Conservation (phyloP, 2,888 invertebrate genomes). For the Sphaerophoria rueppellii region DNA sequence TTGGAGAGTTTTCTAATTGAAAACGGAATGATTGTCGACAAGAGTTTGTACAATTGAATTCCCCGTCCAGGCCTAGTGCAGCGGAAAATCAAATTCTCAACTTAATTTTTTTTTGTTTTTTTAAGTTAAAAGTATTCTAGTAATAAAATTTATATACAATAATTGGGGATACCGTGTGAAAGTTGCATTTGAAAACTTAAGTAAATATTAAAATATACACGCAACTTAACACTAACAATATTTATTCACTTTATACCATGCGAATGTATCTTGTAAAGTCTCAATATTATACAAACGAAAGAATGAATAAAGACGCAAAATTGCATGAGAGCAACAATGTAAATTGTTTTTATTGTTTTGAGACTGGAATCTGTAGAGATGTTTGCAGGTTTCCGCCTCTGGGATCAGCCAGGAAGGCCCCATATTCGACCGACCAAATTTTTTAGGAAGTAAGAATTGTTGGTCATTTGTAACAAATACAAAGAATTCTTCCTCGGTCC, state of each 20-base stretch:
- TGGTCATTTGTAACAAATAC: too few relatives aligned
- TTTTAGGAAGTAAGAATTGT: too few relatives aligned
- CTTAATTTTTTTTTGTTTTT: conserved; percentile 35
- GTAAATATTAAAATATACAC: conserved; percentile 45
- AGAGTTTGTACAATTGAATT: conserved; percentile 80
- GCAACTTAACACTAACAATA: conserved; percentile 51
- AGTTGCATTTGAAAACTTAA: conserved; percentile 41
- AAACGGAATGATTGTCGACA: conserved; percentile 90
- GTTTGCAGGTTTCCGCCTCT: too few relatives aligned
- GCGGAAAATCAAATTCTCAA: conserved; percentile 50
- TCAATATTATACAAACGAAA: conserved; percentile 48
- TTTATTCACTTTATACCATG: conserved; percentile 50
- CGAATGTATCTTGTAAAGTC: conserved; percentile 45
- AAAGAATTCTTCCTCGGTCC: too few relatives aligned
- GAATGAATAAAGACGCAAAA: conserved; percentile 24
- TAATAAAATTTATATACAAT: conserved; percentile 36
- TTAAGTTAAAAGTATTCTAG: conserved; percentile 44
- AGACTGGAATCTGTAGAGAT: too few relatives aligned
- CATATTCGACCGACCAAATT: too few relatives aligned
- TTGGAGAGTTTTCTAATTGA: conserved; percentile 95
- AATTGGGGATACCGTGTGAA: not conserved
- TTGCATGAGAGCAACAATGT: not conserved
- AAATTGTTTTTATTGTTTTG: too few relatives aligned
- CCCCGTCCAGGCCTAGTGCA: not conserved
- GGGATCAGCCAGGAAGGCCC: too few relatives aligned